Conservation (phyloP, 2,797 vertebrate genomes). For the Pseudotriccus pelzelni region DNA sequence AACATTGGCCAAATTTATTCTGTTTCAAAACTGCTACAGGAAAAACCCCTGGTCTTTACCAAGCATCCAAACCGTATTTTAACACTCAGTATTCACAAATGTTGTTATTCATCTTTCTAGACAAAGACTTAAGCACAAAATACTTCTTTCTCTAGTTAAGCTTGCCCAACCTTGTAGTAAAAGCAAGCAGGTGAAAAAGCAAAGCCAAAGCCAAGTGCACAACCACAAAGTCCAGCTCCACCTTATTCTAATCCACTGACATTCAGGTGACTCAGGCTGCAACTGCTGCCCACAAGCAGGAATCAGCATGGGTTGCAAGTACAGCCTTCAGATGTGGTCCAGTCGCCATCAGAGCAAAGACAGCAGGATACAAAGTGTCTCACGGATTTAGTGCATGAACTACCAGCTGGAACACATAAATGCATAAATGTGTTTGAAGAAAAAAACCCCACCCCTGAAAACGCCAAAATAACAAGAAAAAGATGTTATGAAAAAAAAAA, state of each 20-base stretch:
- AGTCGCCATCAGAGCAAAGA: not conserved
- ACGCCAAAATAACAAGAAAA: conserved; percentile 18
- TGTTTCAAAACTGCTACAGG: not conserved
- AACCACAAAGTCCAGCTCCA: not conserved
- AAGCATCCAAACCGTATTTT: not conserved
- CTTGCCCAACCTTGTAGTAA: not conserved
- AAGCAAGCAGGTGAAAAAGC: not conserved
- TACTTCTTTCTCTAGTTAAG: not conserved
- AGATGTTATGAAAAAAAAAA: not conserved
- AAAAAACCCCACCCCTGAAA: not conserved
- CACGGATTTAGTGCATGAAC: not conserved
- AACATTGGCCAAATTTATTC: not conserved
- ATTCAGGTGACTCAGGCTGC: not conserved
- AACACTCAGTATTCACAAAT: not conserved
- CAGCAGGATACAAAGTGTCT: not conserved
- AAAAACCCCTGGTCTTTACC: not conserved
- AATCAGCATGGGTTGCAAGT: not conserved
- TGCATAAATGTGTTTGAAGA: not conserved
- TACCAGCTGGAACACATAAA: not conserved
- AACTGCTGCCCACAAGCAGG: not conserved
- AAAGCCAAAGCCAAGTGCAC: not conserved
- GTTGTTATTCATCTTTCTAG: not conserved
- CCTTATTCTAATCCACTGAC: not conserved
- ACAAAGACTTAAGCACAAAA: not conserved
- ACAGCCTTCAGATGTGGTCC: not conserved